Base-by-base conservation (phyloP, 2,888 invertebrate species). In the Idaea aversata region DNA sequence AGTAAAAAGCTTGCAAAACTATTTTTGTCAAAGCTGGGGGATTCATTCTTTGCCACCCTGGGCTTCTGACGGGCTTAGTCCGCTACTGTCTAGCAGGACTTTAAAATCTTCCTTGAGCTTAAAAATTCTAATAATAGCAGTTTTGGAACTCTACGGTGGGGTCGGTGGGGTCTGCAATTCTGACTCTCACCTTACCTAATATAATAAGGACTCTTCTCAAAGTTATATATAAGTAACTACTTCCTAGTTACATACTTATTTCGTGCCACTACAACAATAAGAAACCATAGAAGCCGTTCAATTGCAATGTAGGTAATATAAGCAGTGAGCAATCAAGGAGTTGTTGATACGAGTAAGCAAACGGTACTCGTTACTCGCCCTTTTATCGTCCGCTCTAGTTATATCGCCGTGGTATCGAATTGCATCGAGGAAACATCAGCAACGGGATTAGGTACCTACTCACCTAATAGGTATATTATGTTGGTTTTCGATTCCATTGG, bases 331-430 rank as follows among this genome's bases (percentile, higher is more conserved):
- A 47, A 47, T 47, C 63, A 16, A 63, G 59, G 61, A 62, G 15
- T 63, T 60, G 62, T 63, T 36, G 10, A 47, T 47, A 47, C 61
- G 57, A 57, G 61, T 64, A 61, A 67, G 69, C 65, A 73, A 81
- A 83, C 83, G 78, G 81, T 80, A 78, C 71, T 70, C 63, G 78
- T 13, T 47, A 47, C 36, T 36, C 36, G 5, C 13, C 78, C 81
- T 79, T 80, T 79, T 84, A 81, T 76, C 73, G 64, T 74, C 64
- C 77, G 84, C 75, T 82, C 84, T 71, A 85, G 78, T 80, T 85
- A 72, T 70, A 77, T 75, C 76, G 34, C 25, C 16, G 69, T 69
- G 67, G 67, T 81, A 82, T 81, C 80, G 73, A 77, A 81, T 85
- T 73, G 68, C 72, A 67, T 70, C 73, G 72, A 47, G 47, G 47